Percentiles rank a stretch among this genome's conserved stretches.
Evolutionary conservation across 1,140 invertebrate genomes (phyloP).

Genomic region (Calliphora vicina): DNA sequence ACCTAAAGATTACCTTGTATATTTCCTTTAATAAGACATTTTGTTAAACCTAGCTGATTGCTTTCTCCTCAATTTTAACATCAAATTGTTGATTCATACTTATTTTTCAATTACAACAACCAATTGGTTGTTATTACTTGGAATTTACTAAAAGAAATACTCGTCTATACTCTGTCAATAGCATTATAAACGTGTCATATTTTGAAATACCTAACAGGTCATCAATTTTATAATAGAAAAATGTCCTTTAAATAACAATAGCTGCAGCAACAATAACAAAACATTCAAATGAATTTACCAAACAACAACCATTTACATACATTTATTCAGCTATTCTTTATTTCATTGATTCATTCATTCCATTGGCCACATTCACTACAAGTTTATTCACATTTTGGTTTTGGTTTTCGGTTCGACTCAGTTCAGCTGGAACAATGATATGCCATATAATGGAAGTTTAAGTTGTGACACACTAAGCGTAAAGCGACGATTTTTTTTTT

Average conservation of each 20-base stretch:
- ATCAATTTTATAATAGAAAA: neutral
- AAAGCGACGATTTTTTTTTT: neutral
- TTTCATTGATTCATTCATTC: neutral
- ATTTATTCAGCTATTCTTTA: neutral
- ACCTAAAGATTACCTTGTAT: too few relatives aligned
- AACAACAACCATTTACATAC: too few relatives aligned
- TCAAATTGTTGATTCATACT: neutral
- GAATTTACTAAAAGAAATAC: too few relatives aligned
- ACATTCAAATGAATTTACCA: neutral
- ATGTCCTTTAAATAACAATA: neutral
- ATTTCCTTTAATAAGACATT: too few relatives aligned
- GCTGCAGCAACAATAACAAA: neutral
- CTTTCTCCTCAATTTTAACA: neutral
- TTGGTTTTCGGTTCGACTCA: neutral
- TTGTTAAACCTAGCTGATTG: neutral
- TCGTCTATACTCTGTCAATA: neutral
- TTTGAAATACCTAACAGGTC: neutral
- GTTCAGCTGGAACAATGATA: neutral
- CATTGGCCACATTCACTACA: neutral
- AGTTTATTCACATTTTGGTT: neutral
- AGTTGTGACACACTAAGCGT: neutral
- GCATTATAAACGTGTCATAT: neutral
- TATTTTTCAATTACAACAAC: neutral
- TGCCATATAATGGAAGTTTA: neutral
- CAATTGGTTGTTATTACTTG: neutral